Conservation (phyloP, 2,797 vertebrate species). For the Chaunax sp. region DNA sequence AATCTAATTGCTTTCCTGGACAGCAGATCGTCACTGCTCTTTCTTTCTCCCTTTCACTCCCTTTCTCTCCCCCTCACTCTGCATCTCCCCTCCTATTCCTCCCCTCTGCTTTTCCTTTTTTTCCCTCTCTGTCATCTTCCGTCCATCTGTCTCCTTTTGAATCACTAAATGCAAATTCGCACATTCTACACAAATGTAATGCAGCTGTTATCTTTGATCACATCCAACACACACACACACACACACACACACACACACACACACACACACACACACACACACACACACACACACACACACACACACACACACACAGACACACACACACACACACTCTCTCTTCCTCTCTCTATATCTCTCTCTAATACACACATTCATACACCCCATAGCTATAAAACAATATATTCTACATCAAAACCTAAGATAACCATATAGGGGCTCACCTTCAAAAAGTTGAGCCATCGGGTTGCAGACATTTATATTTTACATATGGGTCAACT, state of each 20-base stretch:
- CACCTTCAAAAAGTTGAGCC: too few species aligned
- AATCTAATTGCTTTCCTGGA: conserved; percentile 73
- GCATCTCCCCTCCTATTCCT: background rate
- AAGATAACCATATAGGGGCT: too few species aligned
- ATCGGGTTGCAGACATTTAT: too few species aligned
- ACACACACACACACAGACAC: too few species aligned
- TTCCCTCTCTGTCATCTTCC: conserved; percentile 53
- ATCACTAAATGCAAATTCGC: conserved; percentile 71
- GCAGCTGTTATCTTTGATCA: conserved; percentile 62
- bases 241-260: too few species aligned
- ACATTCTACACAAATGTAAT: conserved; percentile 59
- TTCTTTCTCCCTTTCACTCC: conserved; percentile 6
- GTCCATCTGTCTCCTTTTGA: conserved; percentile 68
- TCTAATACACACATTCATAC: background rate
- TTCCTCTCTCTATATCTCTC: background rate
- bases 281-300: too few species aligned
- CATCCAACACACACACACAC: conserved; percentile 5
- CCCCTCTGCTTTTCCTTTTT: conserved; percentile 2
- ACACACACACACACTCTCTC: conserved; percentile 6
- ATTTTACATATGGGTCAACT: too few species aligned
- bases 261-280: too few species aligned
- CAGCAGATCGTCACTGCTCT: conserved; percentile 58
- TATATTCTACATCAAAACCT: too few species aligned
- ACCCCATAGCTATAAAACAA: background rate
- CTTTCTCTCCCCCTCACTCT: conserved; percentile 5